Conservation (phyloP, 2,113 vertebrate genomes). For the Indicator maculatus region DNA sequence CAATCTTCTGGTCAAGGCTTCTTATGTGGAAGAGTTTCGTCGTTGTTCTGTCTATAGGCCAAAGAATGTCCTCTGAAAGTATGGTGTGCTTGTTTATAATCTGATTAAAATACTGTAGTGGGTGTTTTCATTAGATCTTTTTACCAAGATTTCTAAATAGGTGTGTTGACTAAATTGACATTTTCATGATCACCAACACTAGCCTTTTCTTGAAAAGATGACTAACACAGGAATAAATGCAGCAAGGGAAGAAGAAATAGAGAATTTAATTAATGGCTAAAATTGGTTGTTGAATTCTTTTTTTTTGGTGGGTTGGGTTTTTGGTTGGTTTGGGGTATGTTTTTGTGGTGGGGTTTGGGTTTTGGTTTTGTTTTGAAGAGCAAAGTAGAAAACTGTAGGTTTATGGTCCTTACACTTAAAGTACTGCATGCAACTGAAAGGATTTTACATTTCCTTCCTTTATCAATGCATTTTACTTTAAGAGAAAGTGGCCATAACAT, state of each 20-base stretch:
- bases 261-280: background rate
- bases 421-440: background rate
- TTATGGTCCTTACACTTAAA: background rate
- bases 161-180: background rate
- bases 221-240: background rate
- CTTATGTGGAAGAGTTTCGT: background rate
- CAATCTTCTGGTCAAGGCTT: background rate
- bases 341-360: background rate
- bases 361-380: background rate
- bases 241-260: background rate
- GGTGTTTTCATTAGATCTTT: background rate
- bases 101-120: background rate
- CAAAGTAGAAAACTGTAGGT: background rate
- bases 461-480: background rate
- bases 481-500: background rate
- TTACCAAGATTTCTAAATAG: background rate
- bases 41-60: background rate
- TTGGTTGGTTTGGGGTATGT: too few species aligned
- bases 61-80: background rate
- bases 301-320: background rate
- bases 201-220: background rate
- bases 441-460: background rate
- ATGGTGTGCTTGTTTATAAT: background rate
- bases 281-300: fast-evolving
- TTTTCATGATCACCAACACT: background rate